Evolutionary conservation across 2,113 vertebrate species (phyloP).

Genomic region (Cryptotis parvus): DNA sequence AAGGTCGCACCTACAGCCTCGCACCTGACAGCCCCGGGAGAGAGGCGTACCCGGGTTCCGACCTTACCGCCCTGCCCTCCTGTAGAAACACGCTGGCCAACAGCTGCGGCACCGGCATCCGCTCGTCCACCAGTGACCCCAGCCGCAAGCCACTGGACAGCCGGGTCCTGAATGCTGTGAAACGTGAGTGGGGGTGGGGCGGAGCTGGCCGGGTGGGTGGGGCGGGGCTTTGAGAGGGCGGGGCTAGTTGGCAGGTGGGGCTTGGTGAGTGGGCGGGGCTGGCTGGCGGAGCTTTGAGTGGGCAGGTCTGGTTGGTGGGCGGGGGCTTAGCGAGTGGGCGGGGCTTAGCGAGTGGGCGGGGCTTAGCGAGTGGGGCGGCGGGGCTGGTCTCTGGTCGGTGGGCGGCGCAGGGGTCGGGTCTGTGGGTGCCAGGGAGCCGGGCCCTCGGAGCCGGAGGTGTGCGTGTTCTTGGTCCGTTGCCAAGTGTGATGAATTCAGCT

Average conservation of each 20-base stretch:
- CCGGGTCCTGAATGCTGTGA: conserved; percentile 96
- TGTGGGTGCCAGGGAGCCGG: background rate
- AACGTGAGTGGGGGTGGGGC: conserved; percentile 88
- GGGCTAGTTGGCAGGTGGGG: too few species aligned
- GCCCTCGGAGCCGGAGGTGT: conserved; percentile 59
- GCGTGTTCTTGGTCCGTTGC: conserved; percentile 63
- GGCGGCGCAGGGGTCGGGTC: rapidly evolving
- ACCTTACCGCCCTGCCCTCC: background rate
- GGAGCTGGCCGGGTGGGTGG: background rate
- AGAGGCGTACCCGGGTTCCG: too few species aligned
- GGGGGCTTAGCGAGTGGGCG: too few species aligned
- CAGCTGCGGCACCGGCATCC: conserved; percentile 97
- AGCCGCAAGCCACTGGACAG: conserved; percentile 97
- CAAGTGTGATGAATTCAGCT: conserved; percentile 68
- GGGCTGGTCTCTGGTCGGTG: too few species aligned
- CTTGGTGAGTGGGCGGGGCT: too few species aligned
- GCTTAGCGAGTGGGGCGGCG: rapidly evolving
- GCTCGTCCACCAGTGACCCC: conserved; percentile 96
- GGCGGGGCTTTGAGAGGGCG: too few species aligned
- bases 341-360: too few species aligned
- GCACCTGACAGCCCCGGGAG: background rate
- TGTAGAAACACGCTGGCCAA: conserved; percentile 96
- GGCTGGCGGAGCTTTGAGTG: too few species aligned
- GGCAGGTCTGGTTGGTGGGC: too few species aligned
- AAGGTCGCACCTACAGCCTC: background rate